Conservation (phyloP, 2,888 invertebrate species). For the Eudemis profundana region DNA sequence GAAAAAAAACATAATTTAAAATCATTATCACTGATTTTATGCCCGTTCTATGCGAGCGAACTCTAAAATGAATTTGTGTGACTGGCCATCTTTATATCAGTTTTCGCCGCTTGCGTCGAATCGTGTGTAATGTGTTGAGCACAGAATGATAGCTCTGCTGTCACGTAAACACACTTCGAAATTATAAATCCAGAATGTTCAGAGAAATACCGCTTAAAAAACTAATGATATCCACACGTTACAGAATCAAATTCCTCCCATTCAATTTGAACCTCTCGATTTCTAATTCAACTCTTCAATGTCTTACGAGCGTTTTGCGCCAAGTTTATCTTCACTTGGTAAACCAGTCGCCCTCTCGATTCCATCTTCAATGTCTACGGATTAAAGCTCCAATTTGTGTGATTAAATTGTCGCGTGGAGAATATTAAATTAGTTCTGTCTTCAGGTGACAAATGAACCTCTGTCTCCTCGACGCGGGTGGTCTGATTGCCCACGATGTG, state of each 20-base stretch:
- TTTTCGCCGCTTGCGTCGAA: not conserved
- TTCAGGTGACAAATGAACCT: constrained; percentile 69
- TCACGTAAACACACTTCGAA: not conserved
- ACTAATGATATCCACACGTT: constrained; percentile 18
- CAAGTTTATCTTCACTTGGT: constrained; percentile 25
- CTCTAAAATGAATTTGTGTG: not conserved
- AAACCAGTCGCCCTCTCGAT: constrained; percentile 14
- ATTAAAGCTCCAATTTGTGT: constrained; percentile 36
- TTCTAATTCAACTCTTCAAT: constrained; percentile 41
- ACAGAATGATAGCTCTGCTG: not conserved
- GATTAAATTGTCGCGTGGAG: constrained; percentile 21
- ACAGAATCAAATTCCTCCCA: constrained; percentile 30
- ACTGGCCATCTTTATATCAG: not conserved
- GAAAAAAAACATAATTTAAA: no score
- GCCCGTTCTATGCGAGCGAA: not conserved
- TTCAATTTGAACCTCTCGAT: constrained; percentile 41
- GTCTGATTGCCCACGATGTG: constrained; percentile 61
- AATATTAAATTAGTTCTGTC: constrained; percentile 45
- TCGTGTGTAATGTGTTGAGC: not conserved
- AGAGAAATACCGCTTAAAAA: constrained; percentile 6
- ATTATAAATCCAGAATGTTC: constrained; percentile 1
- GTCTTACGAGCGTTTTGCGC: constrained; percentile 27
- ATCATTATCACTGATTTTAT: no score
- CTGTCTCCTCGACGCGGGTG: constrained; percentile 62
- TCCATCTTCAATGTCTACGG: constrained; percentile 15